phyloP scores from a whole-genome alignment of 2,888 invertebrate species.

The Oxytorus armatus region DNA sequence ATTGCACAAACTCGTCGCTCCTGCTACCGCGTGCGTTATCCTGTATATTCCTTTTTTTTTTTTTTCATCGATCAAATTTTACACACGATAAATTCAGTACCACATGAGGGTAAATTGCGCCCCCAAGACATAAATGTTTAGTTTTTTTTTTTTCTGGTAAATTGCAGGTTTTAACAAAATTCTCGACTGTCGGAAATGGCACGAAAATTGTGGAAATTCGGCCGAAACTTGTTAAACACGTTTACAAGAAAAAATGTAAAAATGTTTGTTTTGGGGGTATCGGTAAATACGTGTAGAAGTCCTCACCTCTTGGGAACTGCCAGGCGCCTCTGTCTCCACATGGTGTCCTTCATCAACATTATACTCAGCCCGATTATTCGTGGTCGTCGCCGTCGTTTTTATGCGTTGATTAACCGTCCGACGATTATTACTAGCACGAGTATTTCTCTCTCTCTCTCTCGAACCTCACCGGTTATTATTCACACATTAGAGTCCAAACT shows the following conservation, averaged over 20 bases:
- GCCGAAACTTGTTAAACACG: no score
- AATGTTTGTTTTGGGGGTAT: no score
- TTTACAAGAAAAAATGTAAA: no score
- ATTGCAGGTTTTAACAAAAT: no score
- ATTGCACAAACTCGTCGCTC: constrained; percentile 19
- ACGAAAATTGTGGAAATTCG: no score
- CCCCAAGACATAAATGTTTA: no score
- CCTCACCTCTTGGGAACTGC: constrained; percentile 83
- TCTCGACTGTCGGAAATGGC: no score
- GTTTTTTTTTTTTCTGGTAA: no score
- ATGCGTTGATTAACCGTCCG: not conserved
- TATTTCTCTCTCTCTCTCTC: no score
- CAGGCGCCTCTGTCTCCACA: constrained; percentile 82
- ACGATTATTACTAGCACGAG: constrained; percentile 9
- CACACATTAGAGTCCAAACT: no score
- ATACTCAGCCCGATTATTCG: constrained; percentile 12
- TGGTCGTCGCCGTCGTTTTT: constrained; percentile 13
- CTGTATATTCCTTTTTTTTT: not conserved
- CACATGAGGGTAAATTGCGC: not conserved
- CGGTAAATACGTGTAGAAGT: not conserved
- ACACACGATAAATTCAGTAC: constrained; percentile 13
- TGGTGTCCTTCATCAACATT: constrained; percentile 78
- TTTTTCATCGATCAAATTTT: constrained; percentile 1
- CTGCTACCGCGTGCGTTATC: constrained; percentile 10
- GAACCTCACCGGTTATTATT: no score